Evolutionary conservation across 2,888 invertebrate species (phyloP).

Genomic region (Drosophila percnosoma): DNA sequence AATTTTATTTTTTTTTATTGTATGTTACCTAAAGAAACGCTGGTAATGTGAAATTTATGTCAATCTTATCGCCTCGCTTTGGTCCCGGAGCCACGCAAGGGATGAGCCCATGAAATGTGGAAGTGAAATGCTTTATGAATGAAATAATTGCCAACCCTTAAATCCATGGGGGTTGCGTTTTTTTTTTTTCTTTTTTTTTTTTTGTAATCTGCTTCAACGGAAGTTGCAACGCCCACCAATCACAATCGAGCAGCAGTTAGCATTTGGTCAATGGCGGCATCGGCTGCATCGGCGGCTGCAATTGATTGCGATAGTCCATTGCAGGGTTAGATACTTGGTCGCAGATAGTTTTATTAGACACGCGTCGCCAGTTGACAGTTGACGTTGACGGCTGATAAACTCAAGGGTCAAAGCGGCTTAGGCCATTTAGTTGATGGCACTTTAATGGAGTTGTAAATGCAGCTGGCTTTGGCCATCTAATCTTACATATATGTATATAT

Average conservation of each 20-base stretch:
- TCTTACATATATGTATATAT: conserved; percentile 15
- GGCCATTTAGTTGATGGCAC: conserved; percentile 53
- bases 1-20: conserved; percentile 17
- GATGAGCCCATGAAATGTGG: conserved; percentile 51
- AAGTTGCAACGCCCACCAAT: conserved; percentile 57
- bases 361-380: conserved; percentile 66
- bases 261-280: conserved; percentile 70
- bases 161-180: conserved; percentile 46
- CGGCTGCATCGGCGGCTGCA: conserved; percentile 49
- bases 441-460: conserved; percentile 74
- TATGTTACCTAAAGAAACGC: conserved; percentile 48
- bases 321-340: conserved; percentile 42
- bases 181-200: neutral
- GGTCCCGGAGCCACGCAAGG: conserved; percentile 35
- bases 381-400: conserved; percentile 52
- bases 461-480: conserved; percentile 46
- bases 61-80: conserved; percentile 70
- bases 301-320: conserved; percentile 51
- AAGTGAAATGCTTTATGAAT: conserved; percentile 66
- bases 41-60: conserved; percentile 78
- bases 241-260: conserved; percentile 48
- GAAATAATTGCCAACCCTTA: conserved; percentile 55
- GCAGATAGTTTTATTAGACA: conserved; percentile 77
- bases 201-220: conserved; percentile 51
- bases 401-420: conserved; percentile 49